Conservation (phyloP, 1,140 invertebrate genomes). For the Zaprionus capensis region DNA sequence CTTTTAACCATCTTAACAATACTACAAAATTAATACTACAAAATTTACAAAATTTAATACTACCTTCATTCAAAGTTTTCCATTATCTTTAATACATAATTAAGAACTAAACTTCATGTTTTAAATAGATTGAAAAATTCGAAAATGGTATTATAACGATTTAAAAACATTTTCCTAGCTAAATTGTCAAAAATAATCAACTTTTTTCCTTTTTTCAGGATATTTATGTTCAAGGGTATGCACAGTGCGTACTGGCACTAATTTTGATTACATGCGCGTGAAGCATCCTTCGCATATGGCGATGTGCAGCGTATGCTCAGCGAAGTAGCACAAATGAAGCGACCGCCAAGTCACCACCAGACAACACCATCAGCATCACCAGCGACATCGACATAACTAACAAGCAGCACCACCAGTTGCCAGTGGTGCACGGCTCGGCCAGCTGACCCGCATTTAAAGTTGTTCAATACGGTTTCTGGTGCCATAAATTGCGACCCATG, state of each 20-base stretch:
- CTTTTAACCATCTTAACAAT: too few relatives aligned
- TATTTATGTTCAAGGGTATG: not conserved
- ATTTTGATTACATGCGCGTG: not conserved
- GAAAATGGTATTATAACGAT: not conserved
- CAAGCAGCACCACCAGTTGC: slow-evolving; percentile 57
- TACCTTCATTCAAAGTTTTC: too few relatives aligned
- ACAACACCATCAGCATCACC: slow-evolving; percentile 53
- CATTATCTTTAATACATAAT: too few relatives aligned
- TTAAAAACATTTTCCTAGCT: not conserved
- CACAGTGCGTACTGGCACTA: not conserved
- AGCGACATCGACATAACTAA: not conserved
- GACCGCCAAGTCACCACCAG: slow-evolving; percentile 80
- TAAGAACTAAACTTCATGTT: too few relatives aligned
- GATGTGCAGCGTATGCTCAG: slow-evolving; percentile 83
- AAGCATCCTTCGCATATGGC: slow-evolving; percentile 25
- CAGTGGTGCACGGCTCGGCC: slow-evolving; percentile 19
- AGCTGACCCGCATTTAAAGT: slow-evolving; percentile 80
- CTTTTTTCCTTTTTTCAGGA: not conserved
- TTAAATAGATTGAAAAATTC: not conserved
- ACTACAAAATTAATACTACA: too few relatives aligned
- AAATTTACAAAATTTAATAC: too few relatives aligned
- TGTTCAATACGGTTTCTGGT: slow-evolving; percentile 83
- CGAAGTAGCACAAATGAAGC: slow-evolving; percentile 81
- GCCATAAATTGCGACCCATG: slow-evolving; percentile 74
- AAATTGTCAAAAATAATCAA: not conserved